phyloP scores from a whole-genome alignment of 1,140 invertebrate genomes.

The Zaprionus ornatus region DNA sequence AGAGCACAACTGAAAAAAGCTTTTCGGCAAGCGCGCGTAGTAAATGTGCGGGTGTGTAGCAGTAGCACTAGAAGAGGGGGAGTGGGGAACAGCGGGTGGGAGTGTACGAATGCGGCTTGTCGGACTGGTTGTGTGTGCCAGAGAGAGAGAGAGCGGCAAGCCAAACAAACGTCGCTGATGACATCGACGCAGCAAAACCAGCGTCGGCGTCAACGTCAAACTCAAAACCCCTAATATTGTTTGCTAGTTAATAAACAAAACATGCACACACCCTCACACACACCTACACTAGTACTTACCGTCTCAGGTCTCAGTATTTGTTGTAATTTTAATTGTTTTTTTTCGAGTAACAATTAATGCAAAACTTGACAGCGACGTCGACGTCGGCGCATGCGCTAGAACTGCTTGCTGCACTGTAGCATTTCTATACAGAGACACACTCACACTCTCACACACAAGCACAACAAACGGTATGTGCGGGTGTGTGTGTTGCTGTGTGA shows the following conservation, averaged over 20 bases:
- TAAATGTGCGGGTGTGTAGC: conserved; percentile 71
- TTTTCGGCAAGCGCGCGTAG: conserved; percentile 77
- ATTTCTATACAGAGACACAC: conserved; percentile 58
- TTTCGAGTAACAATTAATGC: conserved; percentile 60
- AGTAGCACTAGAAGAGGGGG: neutral
- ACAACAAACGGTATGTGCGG: conserved; percentile 33
- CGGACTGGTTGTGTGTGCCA: conserved; percentile 35
- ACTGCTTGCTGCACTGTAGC: conserved; percentile 47
- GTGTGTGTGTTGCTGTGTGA: conserved; percentile 31
- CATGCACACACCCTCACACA: neutral
- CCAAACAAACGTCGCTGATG: conserved; percentile 38
- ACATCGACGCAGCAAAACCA: conserved; percentile 27
- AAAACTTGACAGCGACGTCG: conserved; percentile 49
- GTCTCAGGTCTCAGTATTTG: conserved; percentile 26
- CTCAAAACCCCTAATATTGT: conserved; percentile 14
- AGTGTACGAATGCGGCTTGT: conserved; percentile 29
- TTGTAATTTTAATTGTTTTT: conserved; percentile 30
- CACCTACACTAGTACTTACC: conserved; percentile 10
- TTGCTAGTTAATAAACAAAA: conserved; percentile 44
- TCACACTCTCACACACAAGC: conserved; percentile 15
- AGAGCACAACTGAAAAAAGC: conserved; percentile 57
- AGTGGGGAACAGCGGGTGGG: neutral
- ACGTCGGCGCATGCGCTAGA: conserved; percentile 64
- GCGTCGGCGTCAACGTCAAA: conserved; percentile 4
- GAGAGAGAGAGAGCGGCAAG: conserved; percentile 2